Conservation (phyloP, 1,140 invertebrate species). For the Drosophila bifasciata region DNA sequence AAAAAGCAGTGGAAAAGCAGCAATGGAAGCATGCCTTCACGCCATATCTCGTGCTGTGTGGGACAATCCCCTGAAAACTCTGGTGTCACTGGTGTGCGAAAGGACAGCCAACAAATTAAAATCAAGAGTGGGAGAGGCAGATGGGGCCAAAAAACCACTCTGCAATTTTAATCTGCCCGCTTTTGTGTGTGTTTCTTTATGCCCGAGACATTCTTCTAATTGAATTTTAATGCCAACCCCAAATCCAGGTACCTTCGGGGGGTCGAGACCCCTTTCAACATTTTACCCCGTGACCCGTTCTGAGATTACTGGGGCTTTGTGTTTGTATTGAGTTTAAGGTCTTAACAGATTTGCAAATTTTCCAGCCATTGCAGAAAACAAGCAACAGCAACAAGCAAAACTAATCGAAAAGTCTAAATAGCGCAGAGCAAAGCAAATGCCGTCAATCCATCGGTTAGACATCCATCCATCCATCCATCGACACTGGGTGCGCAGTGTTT, state of each 20-base stretch:
- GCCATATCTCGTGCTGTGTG: constrained; percentile 55
- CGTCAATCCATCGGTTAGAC: constrained; percentile 32
- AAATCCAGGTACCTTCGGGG: background rate
- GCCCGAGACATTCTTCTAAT: constrained; percentile 56
- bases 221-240: constrained; percentile 70
- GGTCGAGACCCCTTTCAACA: no score
- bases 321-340: constrained; percentile 27
- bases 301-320: constrained; percentile 7
- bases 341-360: constrained; percentile 49
- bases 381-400: constrained; percentile 26
- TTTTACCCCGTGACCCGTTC: no score
- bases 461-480: constrained; percentile 33
- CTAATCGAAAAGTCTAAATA: constrained; percentile 65
- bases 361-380: constrained; percentile 36
- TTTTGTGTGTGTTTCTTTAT: constrained; percentile 26
- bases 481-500: constrained; percentile 34
- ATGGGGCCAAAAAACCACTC: background rate
- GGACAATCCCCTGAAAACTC: constrained; percentile 47
- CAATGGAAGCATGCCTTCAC: constrained; percentile 37
- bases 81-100: constrained; percentile 23
- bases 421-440: constrained; percentile 9
- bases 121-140: background rate
- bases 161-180: constrained; percentile 20
- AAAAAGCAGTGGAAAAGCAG: constrained; percentile 8
- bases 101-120: constrained; percentile 31